These are phyloP conservation scores for Boleophthalmus pectinirostris DNA, from an alignment of 2,113 vertebrate genomes.

Conservation along the genomic window DNA sequence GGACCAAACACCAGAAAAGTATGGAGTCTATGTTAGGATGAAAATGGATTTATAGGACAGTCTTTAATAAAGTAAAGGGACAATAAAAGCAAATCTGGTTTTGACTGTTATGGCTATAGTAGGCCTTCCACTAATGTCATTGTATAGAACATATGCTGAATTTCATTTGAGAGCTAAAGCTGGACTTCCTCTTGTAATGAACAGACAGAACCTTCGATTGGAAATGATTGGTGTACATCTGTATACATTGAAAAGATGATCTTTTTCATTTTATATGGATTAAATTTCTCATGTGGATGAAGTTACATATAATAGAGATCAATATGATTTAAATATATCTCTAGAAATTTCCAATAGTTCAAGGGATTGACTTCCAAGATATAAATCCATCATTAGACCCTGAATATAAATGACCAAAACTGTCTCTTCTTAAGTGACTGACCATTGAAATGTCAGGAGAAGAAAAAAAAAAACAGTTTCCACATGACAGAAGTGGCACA, in stretches of 20 bases:
- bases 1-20: no score
- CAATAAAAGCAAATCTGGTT: neutral
- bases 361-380: neutral
- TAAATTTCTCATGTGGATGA: neutral
- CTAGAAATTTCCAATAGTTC: neutral
- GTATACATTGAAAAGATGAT: neutral
- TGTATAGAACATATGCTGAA: neutral
- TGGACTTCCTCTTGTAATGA: neutral
- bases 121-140: neutral
- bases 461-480: conserved; percentile 20
- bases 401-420: neutral
- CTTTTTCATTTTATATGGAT: neutral
- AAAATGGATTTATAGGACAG: neutral
- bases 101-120: neutral
- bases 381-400: neutral
- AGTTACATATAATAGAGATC: neutral
- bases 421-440: neutral
- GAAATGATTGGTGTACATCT: neutral
- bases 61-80: neutral
- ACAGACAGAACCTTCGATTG: neutral
- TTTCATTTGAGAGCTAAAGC: neutral
- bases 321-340: neutral
- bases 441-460: neutral
- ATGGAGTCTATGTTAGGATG: neutral
- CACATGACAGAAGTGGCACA: conserved; percentile 55